Conservation (phyloP, 2,888 invertebrate species). For the Eretmocerus hayati region DNA sequence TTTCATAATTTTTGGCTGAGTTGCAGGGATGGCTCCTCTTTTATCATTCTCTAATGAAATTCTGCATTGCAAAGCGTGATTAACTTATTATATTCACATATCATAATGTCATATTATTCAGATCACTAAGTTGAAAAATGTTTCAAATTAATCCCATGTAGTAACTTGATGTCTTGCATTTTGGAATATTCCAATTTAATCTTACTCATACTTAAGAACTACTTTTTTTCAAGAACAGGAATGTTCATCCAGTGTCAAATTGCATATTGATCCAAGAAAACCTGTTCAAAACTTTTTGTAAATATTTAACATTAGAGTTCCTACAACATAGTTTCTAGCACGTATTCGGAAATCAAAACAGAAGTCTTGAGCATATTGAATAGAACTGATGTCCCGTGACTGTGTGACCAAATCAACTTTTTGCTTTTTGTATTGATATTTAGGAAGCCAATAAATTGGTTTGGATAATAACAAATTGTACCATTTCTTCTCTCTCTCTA, state of each 20-base stretch:
- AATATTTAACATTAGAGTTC: slow-evolving; percentile 16
- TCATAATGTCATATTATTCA: too few relatives aligned
- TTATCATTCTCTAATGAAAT: slow-evolving; percentile 7
- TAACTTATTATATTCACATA: too few relatives aligned
- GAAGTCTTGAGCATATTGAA: slow-evolving; percentile 13
- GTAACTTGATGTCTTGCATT: slow-evolving; percentile 15
- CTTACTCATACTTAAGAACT: slow-evolving; percentile 10
- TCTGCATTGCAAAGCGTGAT: slow-evolving; percentile 3
- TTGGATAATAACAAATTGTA: slow-evolving; percentile 18
- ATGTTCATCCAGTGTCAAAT: slow-evolving; percentile 12
- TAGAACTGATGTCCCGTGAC: slow-evolving; percentile 17
- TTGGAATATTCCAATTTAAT: slow-evolving; percentile 15
- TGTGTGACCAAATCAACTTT: slow-evolving; percentile 21
- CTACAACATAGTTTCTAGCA: slow-evolving; percentile 11
- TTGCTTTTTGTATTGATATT: slow-evolving; percentile 22
- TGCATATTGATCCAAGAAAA: slow-evolving; percentile 11
- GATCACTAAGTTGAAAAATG: too few relatives aligned
- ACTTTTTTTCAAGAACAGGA: slow-evolving; percentile 17
- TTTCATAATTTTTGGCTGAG: slow-evolving; percentile 6
- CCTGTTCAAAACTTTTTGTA: slow-evolving; percentile 17
- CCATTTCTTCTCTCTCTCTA: slow-evolving; percentile 9
- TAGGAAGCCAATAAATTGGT: slow-evolving; percentile 20
- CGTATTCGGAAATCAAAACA: slow-evolving; percentile 6
- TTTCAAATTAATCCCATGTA: too few relatives aligned
- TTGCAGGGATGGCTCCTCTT: neutral